Evolutionary conservation across 2,888 invertebrate species (phyloP).

Genomic region (Eristalinus sepulchralis): DNA sequence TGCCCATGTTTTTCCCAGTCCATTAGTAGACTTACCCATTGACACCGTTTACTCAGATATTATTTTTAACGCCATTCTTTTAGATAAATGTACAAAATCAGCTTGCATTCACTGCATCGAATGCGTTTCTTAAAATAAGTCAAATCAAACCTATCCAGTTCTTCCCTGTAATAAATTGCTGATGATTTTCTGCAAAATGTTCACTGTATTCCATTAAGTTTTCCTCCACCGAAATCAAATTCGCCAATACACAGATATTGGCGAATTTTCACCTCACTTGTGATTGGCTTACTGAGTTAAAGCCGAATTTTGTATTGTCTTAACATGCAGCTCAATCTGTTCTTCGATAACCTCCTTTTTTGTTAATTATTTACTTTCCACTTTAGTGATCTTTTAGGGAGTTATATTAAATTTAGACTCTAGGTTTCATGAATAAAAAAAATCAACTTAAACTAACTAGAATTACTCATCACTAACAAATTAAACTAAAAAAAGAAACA

Average conservation of each 20-base stretch:
- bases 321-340: neutral
- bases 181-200: neutral
- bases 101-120: neutral
- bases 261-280: neutral
- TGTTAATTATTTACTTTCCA: neutral
- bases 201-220: neutral
- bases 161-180: neutral
- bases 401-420: slow-evolving; percentile 39
- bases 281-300: neutral
- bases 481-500: slow-evolving; percentile 22
- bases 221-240: neutral
- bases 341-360: neutral
- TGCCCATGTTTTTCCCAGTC: neutral
- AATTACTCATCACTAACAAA: slow-evolving; percentile 52
- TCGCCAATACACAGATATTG: no score
- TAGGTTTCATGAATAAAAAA: slow-evolving; percentile 49
- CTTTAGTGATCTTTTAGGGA: slow-evolving; percentile 32
- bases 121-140: slow-evolving; percentile 4
- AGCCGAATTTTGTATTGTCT: neutral
- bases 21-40: neutral
- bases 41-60: neutral
- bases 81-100: slow-evolving; percentile 24
- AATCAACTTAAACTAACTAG: slow-evolving; percentile 34
- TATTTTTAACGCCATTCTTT: neutral
- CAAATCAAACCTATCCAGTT: slow-evolving; percentile 8